Evolutionary conservation across 2,888 invertebrate species (phyloP).

Genomic region (Acanthosepion lycidas): DNA sequence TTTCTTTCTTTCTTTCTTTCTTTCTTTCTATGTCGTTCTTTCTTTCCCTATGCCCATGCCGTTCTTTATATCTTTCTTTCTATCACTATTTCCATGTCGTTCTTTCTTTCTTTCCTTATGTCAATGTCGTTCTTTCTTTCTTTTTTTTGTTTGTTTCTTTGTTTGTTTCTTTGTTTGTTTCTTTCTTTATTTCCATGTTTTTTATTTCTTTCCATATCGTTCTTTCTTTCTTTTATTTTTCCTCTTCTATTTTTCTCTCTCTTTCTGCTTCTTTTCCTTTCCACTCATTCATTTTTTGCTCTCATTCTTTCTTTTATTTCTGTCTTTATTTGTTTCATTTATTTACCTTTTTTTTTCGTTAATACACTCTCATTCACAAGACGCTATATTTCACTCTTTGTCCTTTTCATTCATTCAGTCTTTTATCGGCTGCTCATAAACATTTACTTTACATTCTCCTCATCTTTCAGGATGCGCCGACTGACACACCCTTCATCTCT

Average conservation of each 20-base stretch:
- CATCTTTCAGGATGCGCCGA: too few relatives aligned
- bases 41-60: not conserved
- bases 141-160: too few relatives aligned
- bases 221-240: not conserved
- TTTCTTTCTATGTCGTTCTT: not conserved
- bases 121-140: not conserved
- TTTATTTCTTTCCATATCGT: not conserved
- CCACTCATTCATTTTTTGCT: not conserved
- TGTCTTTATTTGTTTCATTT: not conserved
- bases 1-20: not conserved
- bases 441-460: too few relatives aligned
- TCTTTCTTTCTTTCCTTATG: not conserved
- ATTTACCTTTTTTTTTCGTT: too few relatives aligned
- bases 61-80: not conserved
- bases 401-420: too few relatives aligned
- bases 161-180: not conserved
- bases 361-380: too few relatives aligned
- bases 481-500: too few relatives aligned
- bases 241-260: not conserved
- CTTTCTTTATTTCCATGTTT: not conserved
- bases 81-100: not conserved
- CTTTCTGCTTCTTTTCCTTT: not conserved
- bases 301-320: not conserved
- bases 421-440: too few relatives aligned
- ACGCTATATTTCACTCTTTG: too few relatives aligned